Base-by-base conservation (phyloP, 2,888 invertebrate genomes). In the Sisyra nigra region DNA sequence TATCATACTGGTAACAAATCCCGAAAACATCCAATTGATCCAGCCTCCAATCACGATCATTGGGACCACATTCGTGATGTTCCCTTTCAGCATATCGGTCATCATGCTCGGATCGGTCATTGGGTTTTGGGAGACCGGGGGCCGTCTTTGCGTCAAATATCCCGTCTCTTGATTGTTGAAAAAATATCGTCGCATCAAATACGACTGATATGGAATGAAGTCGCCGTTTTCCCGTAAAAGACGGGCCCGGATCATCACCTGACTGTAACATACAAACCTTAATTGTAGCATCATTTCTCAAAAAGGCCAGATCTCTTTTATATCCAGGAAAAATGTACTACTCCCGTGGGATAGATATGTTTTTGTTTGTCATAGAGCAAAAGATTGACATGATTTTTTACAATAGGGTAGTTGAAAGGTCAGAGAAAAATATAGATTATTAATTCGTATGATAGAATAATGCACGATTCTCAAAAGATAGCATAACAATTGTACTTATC, bases 21-120 rank as follows among this genome's bases (percentile, higher is more conserved):
- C 98, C 37, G 96, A 97, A 64, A 99, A 98, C 74, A 97, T 97
- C 97, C 97, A 99, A 62, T 98, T 99, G 54, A 99, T 98, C 97
- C 98, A 99, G 9, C 93, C 98, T 55, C 97, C 98, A 52, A 98
- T 97, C 3, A 98, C 80, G 49, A 99, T 91, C 96, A 97, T 98
- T 1, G 97, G 97, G 51, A 98, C 66, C 13, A 98, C 94, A 67
- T 98, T 98, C 3, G 97, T 93, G 18, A 97, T 76, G 64, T 98
- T 98, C 40, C 98, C 97, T 63, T 98, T 99, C 45, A 98, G 67
- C 94, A 99, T 96, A 55, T 98, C 98, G 0, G 92, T 94, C 81
- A 98, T 88, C 81, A 94, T 87, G 44, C 81, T 81, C 0, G 94
- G 94, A 63, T 94, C 93, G 2, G 93, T 91, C 78, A 96, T 92